Conservation (phyloP, 2,888 invertebrate genomes). For the Melolontha melolontha region DNA sequence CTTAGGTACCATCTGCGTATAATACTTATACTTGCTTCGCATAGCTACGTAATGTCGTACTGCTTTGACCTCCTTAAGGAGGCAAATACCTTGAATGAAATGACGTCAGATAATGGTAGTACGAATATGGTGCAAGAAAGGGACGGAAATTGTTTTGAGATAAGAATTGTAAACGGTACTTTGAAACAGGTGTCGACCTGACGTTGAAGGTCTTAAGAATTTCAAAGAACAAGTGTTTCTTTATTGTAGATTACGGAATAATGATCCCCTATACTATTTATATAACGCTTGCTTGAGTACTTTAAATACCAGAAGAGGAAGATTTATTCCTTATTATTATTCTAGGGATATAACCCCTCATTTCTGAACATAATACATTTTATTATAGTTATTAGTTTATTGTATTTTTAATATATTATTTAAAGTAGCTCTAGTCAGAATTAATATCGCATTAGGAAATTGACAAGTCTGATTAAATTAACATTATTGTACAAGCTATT, state of each 20-base stretch:
- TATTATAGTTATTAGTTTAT: too few relatives aligned
- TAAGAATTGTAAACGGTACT: conserved; percentile 34
- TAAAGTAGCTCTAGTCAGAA: too few relatives aligned
- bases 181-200: conserved; percentile 23
- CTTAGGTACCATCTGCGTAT: conserved; percentile 14
- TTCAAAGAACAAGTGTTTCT: conserved; percentile 13
- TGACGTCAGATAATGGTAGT: conserved; percentile 45
- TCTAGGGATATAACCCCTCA: too few relatives aligned
- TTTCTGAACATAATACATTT: too few relatives aligned
- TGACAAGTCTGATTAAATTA: too few relatives aligned
- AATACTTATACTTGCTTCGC: not conserved
- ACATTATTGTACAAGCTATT: too few relatives aligned
- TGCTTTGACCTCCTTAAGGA: conserved; percentile 17
- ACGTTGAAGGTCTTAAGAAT: conserved; percentile 4
- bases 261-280: conserved; percentile 2
- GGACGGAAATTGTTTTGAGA: conserved; percentile 34
- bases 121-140: conserved; percentile 24
- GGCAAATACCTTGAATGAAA: conserved; percentile 42
- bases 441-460: too few relatives aligned
- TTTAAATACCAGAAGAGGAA: not conserved
- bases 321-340: not conserved
- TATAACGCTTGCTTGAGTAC: not conserved
- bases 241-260: conserved; percentile 7
- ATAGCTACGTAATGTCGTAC: not conserved
- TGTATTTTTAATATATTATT: too few relatives aligned